Evolutionary conservation across 1,140 invertebrate genomes (phyloP).

Genomic region (Bombus difficillimus): DNA sequence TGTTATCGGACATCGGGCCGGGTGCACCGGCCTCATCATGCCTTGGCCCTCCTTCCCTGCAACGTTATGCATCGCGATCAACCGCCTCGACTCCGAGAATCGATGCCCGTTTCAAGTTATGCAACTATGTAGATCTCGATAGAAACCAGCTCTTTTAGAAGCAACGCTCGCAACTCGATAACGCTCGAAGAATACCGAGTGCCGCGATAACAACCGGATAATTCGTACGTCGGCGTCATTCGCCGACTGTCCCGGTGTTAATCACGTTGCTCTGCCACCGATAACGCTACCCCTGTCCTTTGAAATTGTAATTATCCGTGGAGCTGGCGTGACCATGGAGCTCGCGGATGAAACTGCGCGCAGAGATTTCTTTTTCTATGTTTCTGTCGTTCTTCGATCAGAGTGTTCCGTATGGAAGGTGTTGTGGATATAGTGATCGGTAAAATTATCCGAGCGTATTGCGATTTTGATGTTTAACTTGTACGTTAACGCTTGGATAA

Average conservation of each 20-base stretch:
- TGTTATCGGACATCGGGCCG: constrained; percentile 70
- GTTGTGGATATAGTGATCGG: too few relatives aligned
- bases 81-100: constrained; percentile 53
- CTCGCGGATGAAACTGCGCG: too few relatives aligned
- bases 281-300: constrained; percentile 15
- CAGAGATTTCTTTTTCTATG: neutral
- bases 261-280: constrained; percentile 25
- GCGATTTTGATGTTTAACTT: too few relatives aligned
- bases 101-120: constrained; percentile 68
- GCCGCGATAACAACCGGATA: constrained; percentile 33
- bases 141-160: constrained; percentile 57
- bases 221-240: constrained; percentile 4
- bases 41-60: constrained; percentile 41
- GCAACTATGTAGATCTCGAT: constrained; percentile 72
- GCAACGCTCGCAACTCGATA: neutral
- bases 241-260: constrained; percentile 22
- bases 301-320: constrained; percentile 42
- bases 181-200: constrained; percentile 23
- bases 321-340: neutral
- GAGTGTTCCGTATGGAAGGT: too few relatives aligned
- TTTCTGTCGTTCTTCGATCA: neutral
- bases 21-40: constrained; percentile 72
- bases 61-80: constrained; percentile 53
- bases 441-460: too few relatives aligned
- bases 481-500: too few relatives aligned